Evolutionary conservation across 2,113 vertebrate species (phyloP).

Genomic region (Saguinus imperator): DNA sequence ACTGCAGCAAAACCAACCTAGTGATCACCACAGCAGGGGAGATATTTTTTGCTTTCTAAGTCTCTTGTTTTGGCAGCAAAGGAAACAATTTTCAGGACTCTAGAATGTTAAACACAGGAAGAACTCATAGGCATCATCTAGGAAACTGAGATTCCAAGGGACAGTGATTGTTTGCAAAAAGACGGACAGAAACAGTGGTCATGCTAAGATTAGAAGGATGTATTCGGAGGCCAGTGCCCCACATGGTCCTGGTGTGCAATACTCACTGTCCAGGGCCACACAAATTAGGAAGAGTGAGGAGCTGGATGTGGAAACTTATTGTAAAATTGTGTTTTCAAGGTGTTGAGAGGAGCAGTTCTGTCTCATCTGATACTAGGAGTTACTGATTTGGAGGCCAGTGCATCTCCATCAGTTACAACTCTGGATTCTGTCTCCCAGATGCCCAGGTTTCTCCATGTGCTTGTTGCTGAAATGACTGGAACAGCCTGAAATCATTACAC

Average conservation of each 20-base stretch:
- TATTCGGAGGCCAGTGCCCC: background rate
- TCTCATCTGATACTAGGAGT: background rate
- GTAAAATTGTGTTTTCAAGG: background rate
- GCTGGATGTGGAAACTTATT: background rate
- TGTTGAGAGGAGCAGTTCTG: background rate
- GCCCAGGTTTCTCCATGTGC: background rate
- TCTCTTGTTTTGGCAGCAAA: background rate
- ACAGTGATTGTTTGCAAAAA: background rate
- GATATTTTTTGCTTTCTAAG: background rate
- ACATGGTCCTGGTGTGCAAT: background rate
- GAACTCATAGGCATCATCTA: background rate
- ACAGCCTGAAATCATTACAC: background rate
- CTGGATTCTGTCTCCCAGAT: background rate
- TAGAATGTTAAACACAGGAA: background rate
- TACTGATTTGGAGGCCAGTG: background rate
- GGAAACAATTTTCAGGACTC: background rate
- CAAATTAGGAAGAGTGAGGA: background rate
- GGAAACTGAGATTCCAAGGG: background rate
- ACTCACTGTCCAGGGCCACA: background rate
- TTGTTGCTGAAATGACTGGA: background rate
- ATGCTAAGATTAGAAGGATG: background rate
- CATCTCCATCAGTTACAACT: background rate
- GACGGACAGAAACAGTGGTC: background rate
- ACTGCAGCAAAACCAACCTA: background rate
- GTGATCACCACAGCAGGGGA: background rate